These are phyloP conservation scores for Leucosticte australis DNA, from an alignment of 2,113 vertebrate species.

Conservation along the genomic window DNA sequence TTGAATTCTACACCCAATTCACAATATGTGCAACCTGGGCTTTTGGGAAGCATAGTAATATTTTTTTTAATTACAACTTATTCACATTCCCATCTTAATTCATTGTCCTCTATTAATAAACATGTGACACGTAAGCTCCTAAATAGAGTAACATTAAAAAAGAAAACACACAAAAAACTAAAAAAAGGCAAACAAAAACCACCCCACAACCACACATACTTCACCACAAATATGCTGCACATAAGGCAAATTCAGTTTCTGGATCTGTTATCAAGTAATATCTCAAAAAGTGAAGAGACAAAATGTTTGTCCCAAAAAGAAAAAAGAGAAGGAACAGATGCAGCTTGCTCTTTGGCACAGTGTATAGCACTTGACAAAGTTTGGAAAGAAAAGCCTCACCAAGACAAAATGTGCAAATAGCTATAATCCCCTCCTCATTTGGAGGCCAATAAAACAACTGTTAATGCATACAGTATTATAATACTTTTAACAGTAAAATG, in stretches of 20 bases:
- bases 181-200: fast-evolving
- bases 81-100: neutral
- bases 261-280: neutral
- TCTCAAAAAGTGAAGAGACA: neutral
- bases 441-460: neutral
- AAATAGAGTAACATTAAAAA: neutral
- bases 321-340: neutral
- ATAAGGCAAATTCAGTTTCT: neutral
- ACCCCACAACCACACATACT: neutral
- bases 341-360: neutral
- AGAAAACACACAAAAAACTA: neutral
- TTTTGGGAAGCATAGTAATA: neutral
- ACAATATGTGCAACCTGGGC: neutral
- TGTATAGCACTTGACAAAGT: neutral
- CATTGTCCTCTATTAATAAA: neutral
- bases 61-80: neutral
- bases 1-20: neutral
- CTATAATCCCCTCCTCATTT: neutral
- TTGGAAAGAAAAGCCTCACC: neutral
- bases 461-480: neutral
- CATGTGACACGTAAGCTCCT: neutral
- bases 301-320: neutral
- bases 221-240: neutral
- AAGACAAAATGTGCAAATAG: neutral
- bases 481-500: slow-evolving; percentile 7